These are phyloP conservation scores for Hyperoplus immaculatus DNA, from an alignment of 2,797 vertebrate species.

Conservation along the genomic window DNA sequence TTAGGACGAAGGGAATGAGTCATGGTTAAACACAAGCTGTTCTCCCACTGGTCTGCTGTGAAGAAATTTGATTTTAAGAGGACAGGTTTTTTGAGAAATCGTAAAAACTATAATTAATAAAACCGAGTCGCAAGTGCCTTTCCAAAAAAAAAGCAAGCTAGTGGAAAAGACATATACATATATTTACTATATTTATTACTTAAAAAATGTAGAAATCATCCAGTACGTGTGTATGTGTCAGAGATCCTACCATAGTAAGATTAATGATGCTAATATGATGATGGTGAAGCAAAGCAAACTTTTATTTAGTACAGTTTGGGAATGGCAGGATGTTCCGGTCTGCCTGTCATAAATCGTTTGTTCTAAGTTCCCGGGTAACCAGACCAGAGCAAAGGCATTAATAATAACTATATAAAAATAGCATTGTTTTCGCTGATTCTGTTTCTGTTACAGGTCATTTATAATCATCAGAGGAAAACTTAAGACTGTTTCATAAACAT, in stretches of 20 bases:
- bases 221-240: background rate
- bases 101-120: slow-evolving; percentile 43
- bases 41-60: slow-evolving; percentile 60
- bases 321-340: too few species aligned
- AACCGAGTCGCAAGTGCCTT: slow-evolving; percentile 18
- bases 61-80: slow-evolving; percentile 37
- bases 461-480: too few species aligned
- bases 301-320: too few species aligned
- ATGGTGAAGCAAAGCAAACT: too few species aligned
- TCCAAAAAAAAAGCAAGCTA: slow-evolving; percentile 5
- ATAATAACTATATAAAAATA: too few species aligned
- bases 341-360: too few species aligned
- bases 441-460: too few species aligned
- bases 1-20: slow-evolving; percentile 73
- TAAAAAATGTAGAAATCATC: background rate
- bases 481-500: too few species aligned
- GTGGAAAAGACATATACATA: background rate
- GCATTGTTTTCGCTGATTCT: too few species aligned
- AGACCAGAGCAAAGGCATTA: too few species aligned
- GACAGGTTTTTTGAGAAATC: slow-evolving; percentile 22
- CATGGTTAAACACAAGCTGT: slow-evolving; percentile 73
- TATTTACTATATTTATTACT: background rate
- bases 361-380: too few species aligned
- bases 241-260: slow-evolving; percentile 1
- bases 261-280: too few species aligned